Percentiles rank a stretch among this genome's conserved stretches.
phyloP scores from a whole-genome alignment of 2,888 invertebrate genomes.

The Lycaena phlaeas region DNA sequence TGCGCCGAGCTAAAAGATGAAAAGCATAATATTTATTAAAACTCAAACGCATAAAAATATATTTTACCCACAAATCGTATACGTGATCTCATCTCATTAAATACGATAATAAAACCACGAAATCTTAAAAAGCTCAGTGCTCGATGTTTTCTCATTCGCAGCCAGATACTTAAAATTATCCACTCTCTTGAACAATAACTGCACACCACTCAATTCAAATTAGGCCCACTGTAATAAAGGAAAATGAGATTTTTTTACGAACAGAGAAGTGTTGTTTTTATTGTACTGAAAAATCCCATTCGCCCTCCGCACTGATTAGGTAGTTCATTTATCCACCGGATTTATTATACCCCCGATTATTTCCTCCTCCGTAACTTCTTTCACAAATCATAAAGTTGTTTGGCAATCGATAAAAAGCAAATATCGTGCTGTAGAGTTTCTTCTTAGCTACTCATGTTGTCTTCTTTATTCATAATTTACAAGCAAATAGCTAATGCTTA shows the following conservation, averaged over 20 bases:
- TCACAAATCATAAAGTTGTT: conserved; percentile 17
- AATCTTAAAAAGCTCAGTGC: conserved; percentile 6
- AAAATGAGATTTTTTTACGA: conserved; percentile 68
- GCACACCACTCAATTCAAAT: conserved; percentile 71
- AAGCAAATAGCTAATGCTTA: too few species aligned
- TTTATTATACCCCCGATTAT: conserved; percentile 64
- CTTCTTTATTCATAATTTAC: too few species aligned
- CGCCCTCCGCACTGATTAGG: conserved; percentile 48
- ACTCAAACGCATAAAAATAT: too few species aligned
- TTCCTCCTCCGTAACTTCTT: conserved; percentile 37
- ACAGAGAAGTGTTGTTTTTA: conserved; percentile 64
- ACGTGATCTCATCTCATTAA: conserved; percentile 35
- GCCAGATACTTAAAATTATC: conserved; percentile 60
- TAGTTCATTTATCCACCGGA: conserved; percentile 59
- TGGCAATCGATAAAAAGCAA: conserved; percentile 3
- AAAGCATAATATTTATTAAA: too few species aligned
- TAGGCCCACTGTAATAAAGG: conserved; percentile 65
- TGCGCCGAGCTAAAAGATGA: too few species aligned
- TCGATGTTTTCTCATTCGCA: conserved; percentile 19
- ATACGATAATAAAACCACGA: neutral
- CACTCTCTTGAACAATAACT: conserved; percentile 69
- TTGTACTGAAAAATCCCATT: conserved; percentile 45
- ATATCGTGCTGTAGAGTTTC: neutral
- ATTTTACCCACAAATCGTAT: too few species aligned
- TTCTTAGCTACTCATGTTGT: too few species aligned